Percentiles rank a stretch among this genome's conserved stretches.
These are phyloP conservation scores for Lophius piscatorius DNA, from an alignment of 2,113 vertebrate genomes.

Conservation along the genomic window DNA sequence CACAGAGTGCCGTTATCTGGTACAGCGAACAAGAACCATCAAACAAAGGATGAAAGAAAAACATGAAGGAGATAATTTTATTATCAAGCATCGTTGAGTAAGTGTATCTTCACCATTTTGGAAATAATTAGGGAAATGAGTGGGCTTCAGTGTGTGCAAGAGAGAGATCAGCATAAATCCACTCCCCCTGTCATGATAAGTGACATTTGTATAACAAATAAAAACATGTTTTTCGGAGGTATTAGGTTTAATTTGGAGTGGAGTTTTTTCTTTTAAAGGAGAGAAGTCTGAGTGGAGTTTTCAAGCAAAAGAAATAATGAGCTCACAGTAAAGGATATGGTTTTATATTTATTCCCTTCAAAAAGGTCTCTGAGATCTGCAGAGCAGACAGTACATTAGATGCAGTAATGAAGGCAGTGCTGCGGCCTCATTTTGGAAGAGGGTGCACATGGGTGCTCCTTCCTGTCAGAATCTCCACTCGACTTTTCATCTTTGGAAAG, in stretches of 20 bases:
- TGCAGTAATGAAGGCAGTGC: conserved; percentile 36
- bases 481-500: conserved; percentile 40
- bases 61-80: not conserved
- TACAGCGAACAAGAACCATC: too few species aligned
- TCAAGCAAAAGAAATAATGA: conserved; percentile 42
- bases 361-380: conserved; percentile 19
- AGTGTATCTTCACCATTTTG: conserved; percentile 2
- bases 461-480: conserved; percentile 45
- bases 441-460: conserved; percentile 17
- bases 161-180: conserved; percentile 4
- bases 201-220: conserved; percentile 5
- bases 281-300: conserved; percentile 1
- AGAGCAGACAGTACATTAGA: conserved; percentile 24
- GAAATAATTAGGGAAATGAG: too few species aligned
- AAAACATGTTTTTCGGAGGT: conserved; percentile 3
- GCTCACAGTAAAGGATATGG: conserved; percentile 12
- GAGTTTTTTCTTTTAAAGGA: not conserved
- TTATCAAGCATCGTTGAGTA: not conserved
- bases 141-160: not conserved
- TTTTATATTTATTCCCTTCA: conserved; percentile 30
- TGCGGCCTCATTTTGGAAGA: conserved; percentile 34
- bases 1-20: too few species aligned
- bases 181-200: conserved; percentile 8
- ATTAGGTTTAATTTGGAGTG: not conserved
- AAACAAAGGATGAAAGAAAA: too few species aligned